Percentiles rank a stretch among this genome's conserved stretches.
Conservation (phyloP, 1,140 invertebrate species). For the Probaryconus sp. region DNA sequence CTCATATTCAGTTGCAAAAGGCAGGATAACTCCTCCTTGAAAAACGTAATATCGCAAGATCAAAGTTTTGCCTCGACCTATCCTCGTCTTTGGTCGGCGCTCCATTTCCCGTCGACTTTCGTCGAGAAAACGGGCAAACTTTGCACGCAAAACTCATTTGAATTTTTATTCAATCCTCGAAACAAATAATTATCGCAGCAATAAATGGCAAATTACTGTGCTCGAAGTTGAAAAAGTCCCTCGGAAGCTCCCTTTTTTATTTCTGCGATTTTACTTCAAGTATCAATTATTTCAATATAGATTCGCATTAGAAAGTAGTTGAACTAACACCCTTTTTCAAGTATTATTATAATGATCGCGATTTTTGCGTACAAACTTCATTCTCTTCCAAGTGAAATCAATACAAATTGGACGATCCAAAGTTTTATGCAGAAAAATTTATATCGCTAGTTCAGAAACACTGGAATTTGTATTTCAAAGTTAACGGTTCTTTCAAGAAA, state of each 20-base stretch:
- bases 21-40: constrained; percentile 57
- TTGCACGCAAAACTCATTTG: constrained; percentile 70
- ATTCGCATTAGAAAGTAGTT: constrained; percentile 38
- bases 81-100: constrained; percentile 41
- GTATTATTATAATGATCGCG: constrained; percentile 47
- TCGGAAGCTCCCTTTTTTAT: constrained; percentile 41
- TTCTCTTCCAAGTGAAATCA: constrained; percentile 27
- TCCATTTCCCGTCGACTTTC: constrained; percentile 54
- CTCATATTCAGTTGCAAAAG: constrained; percentile 54
- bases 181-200: constrained; percentile 76
- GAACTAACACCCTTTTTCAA: constrained; percentile 26
- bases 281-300: constrained; percentile 59
- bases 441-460: constrained; percentile 26
- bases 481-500: too few relatives aligned
- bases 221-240: constrained; percentile 50
- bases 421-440: constrained; percentile 32
- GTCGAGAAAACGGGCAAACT: constrained; percentile 60
- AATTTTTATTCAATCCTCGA: constrained; percentile 75
- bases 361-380: constrained; percentile 25
- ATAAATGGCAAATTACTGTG: constrained; percentile 61
- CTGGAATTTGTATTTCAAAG: too few relatives aligned
- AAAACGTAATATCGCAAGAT: constrained; percentile 75
- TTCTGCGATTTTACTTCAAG: constrained; percentile 54
- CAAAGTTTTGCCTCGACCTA: constrained; percentile 71
- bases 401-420: constrained; percentile 39